A percentile compares a stretch with the other conserved stretches of the same genome.
phyloP scores from a whole-genome alignment of 2,113 vertebrate species.

The Eulacestoma nigropectus region DNA sequence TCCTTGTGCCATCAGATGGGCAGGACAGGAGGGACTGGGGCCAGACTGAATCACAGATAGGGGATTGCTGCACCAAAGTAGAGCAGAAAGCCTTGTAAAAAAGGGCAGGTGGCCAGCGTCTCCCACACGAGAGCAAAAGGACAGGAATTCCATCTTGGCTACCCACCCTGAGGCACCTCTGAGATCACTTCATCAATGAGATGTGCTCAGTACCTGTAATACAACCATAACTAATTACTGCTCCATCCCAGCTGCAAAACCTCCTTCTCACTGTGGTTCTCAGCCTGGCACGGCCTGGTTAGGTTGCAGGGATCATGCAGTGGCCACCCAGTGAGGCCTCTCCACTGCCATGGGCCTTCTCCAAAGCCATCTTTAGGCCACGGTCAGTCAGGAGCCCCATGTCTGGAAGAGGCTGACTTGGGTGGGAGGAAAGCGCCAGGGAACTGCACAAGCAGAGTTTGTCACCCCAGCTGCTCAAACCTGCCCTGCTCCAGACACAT shows the following conservation, averaged over 20 bases:
- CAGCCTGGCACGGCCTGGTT: background rate
- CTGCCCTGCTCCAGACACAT: background rate
- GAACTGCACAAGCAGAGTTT: background rate
- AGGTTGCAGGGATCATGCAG: background rate
- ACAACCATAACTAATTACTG: background rate
- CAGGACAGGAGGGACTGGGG: background rate
- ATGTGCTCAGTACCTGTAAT: background rate
- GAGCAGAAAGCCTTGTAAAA: background rate
- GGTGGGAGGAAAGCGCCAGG: background rate
- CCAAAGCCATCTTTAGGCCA: background rate
- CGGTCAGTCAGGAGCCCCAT: background rate
- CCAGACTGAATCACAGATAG: background rate
- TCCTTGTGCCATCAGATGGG: background rate
- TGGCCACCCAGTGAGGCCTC: background rate
- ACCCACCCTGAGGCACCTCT: background rate
- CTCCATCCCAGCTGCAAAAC: background rate
- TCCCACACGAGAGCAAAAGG: background rate
- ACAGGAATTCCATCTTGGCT: background rate
- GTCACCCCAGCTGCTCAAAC: background rate
- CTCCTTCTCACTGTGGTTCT: accelerated
- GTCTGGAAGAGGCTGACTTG: background rate
- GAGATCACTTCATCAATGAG: background rate
- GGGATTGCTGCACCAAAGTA: background rate
- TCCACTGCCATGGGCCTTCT: background rate
- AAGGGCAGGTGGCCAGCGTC: background rate